Conservation (phyloP, 2,797 vertebrate species). For the Lates japonicus region DNA sequence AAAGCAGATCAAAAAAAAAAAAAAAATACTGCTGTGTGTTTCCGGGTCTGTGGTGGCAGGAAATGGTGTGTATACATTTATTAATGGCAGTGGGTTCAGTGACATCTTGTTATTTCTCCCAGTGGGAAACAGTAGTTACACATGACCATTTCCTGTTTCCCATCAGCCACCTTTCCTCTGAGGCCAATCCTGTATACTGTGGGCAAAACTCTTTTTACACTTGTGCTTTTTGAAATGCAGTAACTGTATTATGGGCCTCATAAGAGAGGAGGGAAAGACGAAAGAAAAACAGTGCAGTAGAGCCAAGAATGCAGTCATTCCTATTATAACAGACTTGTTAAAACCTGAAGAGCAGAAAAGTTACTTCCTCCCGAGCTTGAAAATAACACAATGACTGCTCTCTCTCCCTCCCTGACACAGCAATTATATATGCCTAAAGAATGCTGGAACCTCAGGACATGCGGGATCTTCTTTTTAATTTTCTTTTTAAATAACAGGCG, state of each 20-base stretch:
- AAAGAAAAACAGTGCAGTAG: constrained; percentile 33
- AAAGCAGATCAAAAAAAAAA: constrained; percentile 15
- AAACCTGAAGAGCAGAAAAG: constrained; percentile 77
- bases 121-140: constrained; percentile 75
- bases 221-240: constrained; percentile 8
- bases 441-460: constrained; percentile 48
- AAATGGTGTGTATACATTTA: constrained; percentile 54
- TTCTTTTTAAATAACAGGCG: constrained; percentile 2
- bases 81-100: constrained; percentile 52
- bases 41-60: constrained; percentile 55
- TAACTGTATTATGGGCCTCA: constrained; percentile 24
- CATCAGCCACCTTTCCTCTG: constrained; percentile 59
- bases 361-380: constrained; percentile 59
- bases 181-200: constrained; percentile 44
- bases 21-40: neutral
- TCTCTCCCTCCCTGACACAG: constrained; percentile 48
- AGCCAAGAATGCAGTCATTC: constrained; percentile 69
- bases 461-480: constrained; percentile 22
- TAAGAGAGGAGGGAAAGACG: constrained; percentile 27
- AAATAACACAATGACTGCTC: constrained; percentile 59
- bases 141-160: constrained; percentile 84
- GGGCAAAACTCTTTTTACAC: constrained; percentile 13
- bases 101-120: constrained; percentile 76
- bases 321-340: constrained; percentile 74
- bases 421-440: constrained; percentile 63